Percentiles rank a stretch among this genome's conserved stretches.
Evolutionary conservation across 2,888 invertebrate genomes (phyloP).

Genomic region (Criorhina ranunculi): DNA sequence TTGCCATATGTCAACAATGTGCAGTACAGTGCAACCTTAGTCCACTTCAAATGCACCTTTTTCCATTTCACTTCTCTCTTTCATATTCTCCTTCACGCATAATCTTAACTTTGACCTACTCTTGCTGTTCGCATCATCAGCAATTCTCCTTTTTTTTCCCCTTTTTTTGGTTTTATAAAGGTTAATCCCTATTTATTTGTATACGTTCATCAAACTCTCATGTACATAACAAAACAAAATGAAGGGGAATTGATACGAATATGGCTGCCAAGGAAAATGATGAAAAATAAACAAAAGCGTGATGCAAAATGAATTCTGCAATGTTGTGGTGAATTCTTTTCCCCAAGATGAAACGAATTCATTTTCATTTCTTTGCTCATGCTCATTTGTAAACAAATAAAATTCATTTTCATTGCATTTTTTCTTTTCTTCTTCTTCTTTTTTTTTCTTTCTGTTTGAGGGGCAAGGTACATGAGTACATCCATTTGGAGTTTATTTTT

Average conservation of each 20-base stretch:
- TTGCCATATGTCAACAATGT: slow-evolving; percentile 5
- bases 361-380: slow-evolving; percentile 51
- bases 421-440: no score
- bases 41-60: slow-evolving; percentile 31
- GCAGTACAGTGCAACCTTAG: neutral
- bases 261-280: slow-evolving; percentile 7
- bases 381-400: slow-evolving; percentile 66
- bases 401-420: slow-evolving; percentile 36
- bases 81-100: slow-evolving; percentile 32
- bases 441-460: neutral
- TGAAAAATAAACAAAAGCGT: slow-evolving; percentile 76
- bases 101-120: slow-evolving; percentile 67
- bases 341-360: slow-evolving; percentile 1
- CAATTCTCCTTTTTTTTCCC: slow-evolving; percentile 9
- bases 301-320: slow-evolving; percentile 23
- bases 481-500: slow-evolving; percentile 2
- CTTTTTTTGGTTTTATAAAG: slow-evolving; percentile 8
- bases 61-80: slow-evolving; percentile 24
- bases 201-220: slow-evolving; percentile 43
- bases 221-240: neutral
- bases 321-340: slow-evolving; percentile 7
- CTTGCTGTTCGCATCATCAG: slow-evolving; percentile 25
- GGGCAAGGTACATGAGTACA: neutral
- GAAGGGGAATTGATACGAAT: slow-evolving; percentile 49
- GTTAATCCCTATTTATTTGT: slow-evolving; percentile 14